phyloP scores from a whole-genome alignment of 2,888 invertebrate genomes.

The Euplexia lucipara region DNA sequence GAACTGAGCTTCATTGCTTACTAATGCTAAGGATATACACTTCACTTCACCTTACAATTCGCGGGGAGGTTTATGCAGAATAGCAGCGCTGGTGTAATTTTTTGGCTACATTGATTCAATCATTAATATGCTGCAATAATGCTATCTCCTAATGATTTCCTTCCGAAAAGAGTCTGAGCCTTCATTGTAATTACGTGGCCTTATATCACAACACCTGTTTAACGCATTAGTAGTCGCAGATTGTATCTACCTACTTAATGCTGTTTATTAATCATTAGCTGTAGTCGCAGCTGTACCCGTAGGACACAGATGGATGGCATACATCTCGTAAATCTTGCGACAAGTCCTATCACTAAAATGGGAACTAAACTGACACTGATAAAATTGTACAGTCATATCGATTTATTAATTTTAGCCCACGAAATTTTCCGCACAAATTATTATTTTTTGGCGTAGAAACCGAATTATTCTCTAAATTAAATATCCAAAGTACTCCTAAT shows the following conservation, averaged over 20 bases:
- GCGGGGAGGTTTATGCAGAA: too few species aligned
- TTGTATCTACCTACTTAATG: constrained; percentile 13
- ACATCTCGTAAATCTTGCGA: constrained; percentile 29
- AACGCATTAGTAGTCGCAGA: constrained; percentile 35
- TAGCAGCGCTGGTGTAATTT: too few species aligned
- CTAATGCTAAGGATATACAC: too few species aligned
- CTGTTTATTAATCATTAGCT: constrained; percentile 32
- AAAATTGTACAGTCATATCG: constrained; percentile 1
- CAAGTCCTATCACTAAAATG: not conserved
- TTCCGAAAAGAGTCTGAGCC: not conserved
- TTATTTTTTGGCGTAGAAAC: too few species aligned
- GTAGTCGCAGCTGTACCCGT: constrained; percentile 6
- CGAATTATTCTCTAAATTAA: too few species aligned
- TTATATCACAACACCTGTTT: constrained; percentile 28
- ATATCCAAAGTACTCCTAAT: too few species aligned
- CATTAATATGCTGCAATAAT: not conserved
- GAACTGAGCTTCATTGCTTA: too few species aligned
- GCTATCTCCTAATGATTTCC: not conserved
- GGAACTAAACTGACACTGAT: constrained; percentile 7
- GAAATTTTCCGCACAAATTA: too few species aligned
- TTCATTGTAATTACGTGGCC: constrained; percentile 12
- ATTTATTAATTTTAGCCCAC: too few species aligned
- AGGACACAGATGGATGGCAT: constrained; percentile 1
- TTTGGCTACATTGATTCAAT: too few species aligned
- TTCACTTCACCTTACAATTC: too few species aligned